These are phyloP conservation scores for Limnephilus marmoratus DNA, from an alignment of 2,888 invertebrate species.

Conservation along the genomic window DNA sequence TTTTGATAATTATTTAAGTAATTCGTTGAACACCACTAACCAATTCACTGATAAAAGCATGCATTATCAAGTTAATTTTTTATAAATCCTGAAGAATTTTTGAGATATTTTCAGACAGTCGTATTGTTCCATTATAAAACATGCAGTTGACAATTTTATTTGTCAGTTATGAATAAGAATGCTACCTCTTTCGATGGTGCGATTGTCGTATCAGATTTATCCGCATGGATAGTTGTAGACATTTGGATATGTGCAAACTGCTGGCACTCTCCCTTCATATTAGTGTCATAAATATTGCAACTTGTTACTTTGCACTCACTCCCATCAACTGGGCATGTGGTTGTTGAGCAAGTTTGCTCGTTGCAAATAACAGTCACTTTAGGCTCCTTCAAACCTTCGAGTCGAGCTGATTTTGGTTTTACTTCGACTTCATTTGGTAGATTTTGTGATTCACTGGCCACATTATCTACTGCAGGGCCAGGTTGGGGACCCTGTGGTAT, in stretches of 20 bases:
- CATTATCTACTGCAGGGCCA: conserved; percentile 67
- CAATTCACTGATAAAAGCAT: not conserved
- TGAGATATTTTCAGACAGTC: not conserved
- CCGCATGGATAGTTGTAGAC: conserved; percentile 7
- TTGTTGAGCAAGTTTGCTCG: conserved; percentile 76
- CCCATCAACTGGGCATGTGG: conserved; percentile 72
- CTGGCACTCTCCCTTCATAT: conserved; percentile 73
- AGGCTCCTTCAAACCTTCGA: conserved; percentile 68
- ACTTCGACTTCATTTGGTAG: not conserved
- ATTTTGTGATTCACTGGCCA: conserved; percentile 66
- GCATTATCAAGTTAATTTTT: not conserved
- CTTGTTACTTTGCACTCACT: conserved; percentile 72
- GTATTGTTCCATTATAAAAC: not conserved
- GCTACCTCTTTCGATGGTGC: conserved; percentile 19
- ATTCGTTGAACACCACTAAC: not conserved
- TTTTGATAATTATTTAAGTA: not conserved
- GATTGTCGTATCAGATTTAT: not conserved
- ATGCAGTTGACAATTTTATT: not conserved
- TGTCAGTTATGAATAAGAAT: not conserved
- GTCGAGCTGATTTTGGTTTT: conserved; percentile 42
- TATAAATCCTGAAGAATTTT: too few relatives aligned
- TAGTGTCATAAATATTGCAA: conserved; percentile 75
- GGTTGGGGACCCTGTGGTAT: conserved; percentile 67
- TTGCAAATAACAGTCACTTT: conserved; percentile 74
- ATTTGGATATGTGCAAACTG: conserved; percentile 63